phyloP scores from a whole-genome alignment of 2,797 vertebrate genomes.

The Diglossa cyanea region DNA sequence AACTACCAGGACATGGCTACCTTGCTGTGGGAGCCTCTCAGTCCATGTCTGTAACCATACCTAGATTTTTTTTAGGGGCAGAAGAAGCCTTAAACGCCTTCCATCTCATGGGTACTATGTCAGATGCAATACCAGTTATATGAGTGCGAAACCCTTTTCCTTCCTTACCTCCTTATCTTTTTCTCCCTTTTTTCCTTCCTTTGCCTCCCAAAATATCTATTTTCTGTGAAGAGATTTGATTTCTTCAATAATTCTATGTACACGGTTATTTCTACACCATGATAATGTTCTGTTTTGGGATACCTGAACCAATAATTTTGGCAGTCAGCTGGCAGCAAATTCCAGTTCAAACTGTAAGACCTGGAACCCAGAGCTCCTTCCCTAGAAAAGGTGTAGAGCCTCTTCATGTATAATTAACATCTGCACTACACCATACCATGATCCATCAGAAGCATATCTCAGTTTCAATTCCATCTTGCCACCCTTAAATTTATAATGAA shows the following conservation, averaged over 20 bases:
- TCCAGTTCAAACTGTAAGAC: not conserved
- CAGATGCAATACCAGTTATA: not conserved
- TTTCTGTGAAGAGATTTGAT: not conserved
- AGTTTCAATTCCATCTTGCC: not conserved
- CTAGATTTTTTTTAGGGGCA: not conserved
- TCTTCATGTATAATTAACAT: not conserved
- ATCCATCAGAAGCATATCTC: not conserved
- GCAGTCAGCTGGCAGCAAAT: not conserved
- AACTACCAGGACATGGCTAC: not conserved
- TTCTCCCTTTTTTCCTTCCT: not conserved
- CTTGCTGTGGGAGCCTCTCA: not conserved
- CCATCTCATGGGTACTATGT: not conserved
- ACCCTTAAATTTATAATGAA: slow-evolving; percentile 15
- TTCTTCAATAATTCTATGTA: not conserved
- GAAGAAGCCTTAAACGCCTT: not conserved
- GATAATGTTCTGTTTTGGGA: not conserved
- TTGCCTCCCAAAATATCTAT: not conserved
- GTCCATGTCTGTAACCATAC: not conserved
- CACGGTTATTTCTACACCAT: not conserved
- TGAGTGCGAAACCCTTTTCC: not conserved
- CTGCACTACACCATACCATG: not conserved
- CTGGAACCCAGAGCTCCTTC: not conserved
- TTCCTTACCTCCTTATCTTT: not conserved
- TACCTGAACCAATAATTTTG: not conserved
- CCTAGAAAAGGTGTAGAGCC: not conserved